A percentile compares a stretch with the other conserved stretches of the same genome.
Evolutionary conservation across 2,797 vertebrate genomes (phyloP).

Genomic region (Ctenopoma multispine): DNA sequence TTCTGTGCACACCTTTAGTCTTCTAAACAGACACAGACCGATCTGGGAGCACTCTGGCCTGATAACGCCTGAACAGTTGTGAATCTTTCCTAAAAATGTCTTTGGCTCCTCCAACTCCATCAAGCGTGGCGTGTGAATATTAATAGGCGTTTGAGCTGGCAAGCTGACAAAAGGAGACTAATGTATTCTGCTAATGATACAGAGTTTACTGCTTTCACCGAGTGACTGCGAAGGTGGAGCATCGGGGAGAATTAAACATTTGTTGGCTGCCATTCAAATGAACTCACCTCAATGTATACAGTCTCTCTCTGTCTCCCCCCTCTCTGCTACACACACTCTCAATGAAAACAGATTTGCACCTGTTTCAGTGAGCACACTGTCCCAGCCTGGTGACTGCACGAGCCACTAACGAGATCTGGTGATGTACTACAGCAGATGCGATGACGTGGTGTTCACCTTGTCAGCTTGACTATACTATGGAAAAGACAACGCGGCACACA

Average conservation of each 20-base stretch:
- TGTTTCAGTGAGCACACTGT: conserved; percentile 17
- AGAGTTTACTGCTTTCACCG: conserved; percentile 66
- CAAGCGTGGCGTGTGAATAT: conserved; percentile 64
- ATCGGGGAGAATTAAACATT: conserved; percentile 67
- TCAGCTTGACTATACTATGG: background rate
- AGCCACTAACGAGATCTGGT: conserved; percentile 14
- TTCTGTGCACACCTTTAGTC: conserved; percentile 41
- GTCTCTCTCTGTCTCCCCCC: conserved; percentile 18
- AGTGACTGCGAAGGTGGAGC: conserved; percentile 68
- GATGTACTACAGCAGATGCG: conserved; percentile 36
- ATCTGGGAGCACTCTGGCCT: conserved; percentile 27
- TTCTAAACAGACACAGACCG: conserved; percentile 26
- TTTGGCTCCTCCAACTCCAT: conserved; percentile 51
- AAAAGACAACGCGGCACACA: conserved; percentile 8
- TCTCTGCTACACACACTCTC: background rate
- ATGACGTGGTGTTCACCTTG: conserved; percentile 16
- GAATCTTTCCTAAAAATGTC: conserved; percentile 44
- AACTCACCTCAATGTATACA: conserved; percentile 47
- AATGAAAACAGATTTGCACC: conserved; percentile 40
- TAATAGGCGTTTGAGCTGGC: conserved; percentile 63
- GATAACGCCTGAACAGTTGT: conserved; percentile 35
- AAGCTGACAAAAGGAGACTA: conserved; percentile 63
- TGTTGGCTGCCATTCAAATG: conserved; percentile 70
- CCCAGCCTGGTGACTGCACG: conserved; percentile 26
- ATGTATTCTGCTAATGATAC: conserved; percentile 75